phyloP scores from a whole-genome alignment of 2,113 vertebrate genomes.

The Sciurus niger region DNA sequence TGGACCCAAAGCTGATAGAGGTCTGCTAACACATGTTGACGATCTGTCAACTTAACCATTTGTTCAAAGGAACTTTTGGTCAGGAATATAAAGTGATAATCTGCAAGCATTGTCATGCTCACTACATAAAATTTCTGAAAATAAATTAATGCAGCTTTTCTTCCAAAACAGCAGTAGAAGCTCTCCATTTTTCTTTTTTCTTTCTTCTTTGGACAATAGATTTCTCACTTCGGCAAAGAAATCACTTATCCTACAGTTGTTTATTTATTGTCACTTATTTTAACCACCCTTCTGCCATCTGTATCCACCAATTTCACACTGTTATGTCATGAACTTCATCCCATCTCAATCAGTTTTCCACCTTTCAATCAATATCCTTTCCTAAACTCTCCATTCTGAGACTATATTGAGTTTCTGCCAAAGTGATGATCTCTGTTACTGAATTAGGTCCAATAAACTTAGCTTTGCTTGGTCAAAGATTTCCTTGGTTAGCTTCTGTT shows the following conservation, averaged over 20 bases:
- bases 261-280: not conserved
- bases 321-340: not conserved
- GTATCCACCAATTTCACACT: not conserved
- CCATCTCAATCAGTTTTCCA: not conserved
- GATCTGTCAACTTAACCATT: not conserved
- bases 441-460: not conserved
- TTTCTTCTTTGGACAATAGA: not conserved
- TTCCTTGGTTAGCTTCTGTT: not conserved
- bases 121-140: not conserved
- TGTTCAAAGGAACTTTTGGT: not conserved
- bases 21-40: not conserved
- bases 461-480: not conserved
- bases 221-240: not conserved
- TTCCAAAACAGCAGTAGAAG: not conserved
- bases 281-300: not conserved
- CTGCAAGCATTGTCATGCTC: not conserved
- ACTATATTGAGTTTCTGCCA: slow-evolving; percentile 8
- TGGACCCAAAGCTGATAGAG: not conserved
- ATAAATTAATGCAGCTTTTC: not conserved
- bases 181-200: no score
- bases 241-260: not conserved
- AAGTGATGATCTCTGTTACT: not conserved
- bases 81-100: not conserved
- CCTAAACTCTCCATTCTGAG: not conserved
- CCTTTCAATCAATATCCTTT: not conserved